Evolutionary conservation across 64 coral and sea anemone genomes (phyloP), one percentile per base, ranked within the genome.

Genomic region (Pocillopora damicornis): DNA sequence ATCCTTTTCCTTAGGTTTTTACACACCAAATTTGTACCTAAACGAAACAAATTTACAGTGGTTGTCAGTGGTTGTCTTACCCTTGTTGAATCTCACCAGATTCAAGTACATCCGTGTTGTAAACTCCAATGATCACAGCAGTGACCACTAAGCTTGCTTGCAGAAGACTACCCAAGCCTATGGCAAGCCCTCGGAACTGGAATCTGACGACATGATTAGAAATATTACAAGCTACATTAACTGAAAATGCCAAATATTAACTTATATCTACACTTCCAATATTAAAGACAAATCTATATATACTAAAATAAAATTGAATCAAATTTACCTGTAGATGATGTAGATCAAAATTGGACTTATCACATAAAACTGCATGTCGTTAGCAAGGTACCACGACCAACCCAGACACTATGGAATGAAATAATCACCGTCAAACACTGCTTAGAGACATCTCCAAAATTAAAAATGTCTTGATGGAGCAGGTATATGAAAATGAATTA

Each of bases 331-430:
- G 73, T 87, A 87, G 58, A 88, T 87, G 34, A 83, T 38, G 25
- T 78, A 87, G 15, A 94, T 67, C 11, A 94, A n/a, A 17, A 86
- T 15, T 63, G 93, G 93, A 20, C 82, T 81, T 35, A 94, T 90
- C 75, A 90, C 59, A 74, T 90, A 94, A 17, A 94, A 94, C 88
- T 94, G 93, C 88, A 94, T 90, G 60, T 94, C 93, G 81, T 94
- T 94, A 17, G 93, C 93, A 18, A 94, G 90, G 76, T 94, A 94
- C 93, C 93, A 94, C 4, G 93, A 90, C 82, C 81, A 90, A 16
- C 73, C 77, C 1, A 94, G 30, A 88, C 93, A 94, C 93, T 94
- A 60, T 37, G 76, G 84, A 38, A 62, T 9, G 67, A 65, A 17
- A 63, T 12, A 78, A 22, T 2, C 30, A 30, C 16, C 14, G 22